Evolutionary conservation across 2,797 vertebrate species (phyloP), one percentile per base, ranked within the genome.

Genomic region (Epinephelus malabaricus): DNA sequence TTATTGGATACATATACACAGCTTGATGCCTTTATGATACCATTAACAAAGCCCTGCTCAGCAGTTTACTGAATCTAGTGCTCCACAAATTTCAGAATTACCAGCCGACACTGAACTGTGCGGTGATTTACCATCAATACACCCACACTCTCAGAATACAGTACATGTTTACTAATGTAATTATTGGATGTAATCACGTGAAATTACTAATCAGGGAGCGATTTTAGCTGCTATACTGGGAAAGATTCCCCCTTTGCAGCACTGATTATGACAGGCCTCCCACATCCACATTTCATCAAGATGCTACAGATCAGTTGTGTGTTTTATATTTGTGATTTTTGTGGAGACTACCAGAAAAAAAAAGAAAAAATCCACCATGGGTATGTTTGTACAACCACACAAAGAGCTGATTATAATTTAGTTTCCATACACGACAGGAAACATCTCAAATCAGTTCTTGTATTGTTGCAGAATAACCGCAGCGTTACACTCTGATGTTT

Each of bases 181-280:
- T 80, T 78, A 69, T 58, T 63, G 10, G 71, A 60, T 25, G 18
- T 70, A 76, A 77, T 84, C 45, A 66, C 73, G 43, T 65, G 46
- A 70, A 83, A 79, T 83, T 43, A 69, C 69, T 78, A 54, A 83
- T 81, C 72, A 74, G 55, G 67, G 60, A 70, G 63, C 43, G 21
- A 66, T 75, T 73, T 69, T 38, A 70, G 60, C 49, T 68, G 65
- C 30, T 53, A 21, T 81, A 60, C 62, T 53, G 30, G 23, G 27
- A 72, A 69, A 55, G 15, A 56, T 15, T 3, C 54, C 34, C 30
- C 17, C 25, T 81, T 40, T 45, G 34, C 12, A 18, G n/a, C 70
- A 53, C 58, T 64, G 34, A 65, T 72, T 58, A 72, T 65, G 30
- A 73, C 66, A 58, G 43, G 43, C 59, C 46, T 78, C 30, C 49